Evolutionary conservation across 2,113 vertebrate genomes (phyloP), one percentile per base, ranked within the genome.

Genomic region (Xerus inauris): DNA sequence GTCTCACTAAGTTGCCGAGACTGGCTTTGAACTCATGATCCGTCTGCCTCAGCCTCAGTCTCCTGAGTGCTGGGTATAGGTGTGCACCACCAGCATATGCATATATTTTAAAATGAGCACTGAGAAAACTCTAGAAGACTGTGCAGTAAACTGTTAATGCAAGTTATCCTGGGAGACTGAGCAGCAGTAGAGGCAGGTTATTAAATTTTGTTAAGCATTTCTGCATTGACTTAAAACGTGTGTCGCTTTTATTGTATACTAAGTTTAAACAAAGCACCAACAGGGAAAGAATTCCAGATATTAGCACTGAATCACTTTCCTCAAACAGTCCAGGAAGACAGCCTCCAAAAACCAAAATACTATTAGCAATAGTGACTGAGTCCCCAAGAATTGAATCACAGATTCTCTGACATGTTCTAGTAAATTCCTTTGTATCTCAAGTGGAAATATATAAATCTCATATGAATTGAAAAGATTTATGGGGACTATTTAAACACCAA

Each of bases 401-500:
- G 67, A 47, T 19, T 86, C 45, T 24, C 72, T 38, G 57, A 57
- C 11, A 73, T 64, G 73, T 22, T 80, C 26, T 22, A 87, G 35
- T 67, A 82, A 71, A 69, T 71, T 38, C 38, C 26, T 67, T 11
- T 19, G 11, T 22, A n/a, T 75, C 26, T 30, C 49, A 30, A 81
- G 8, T 87, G 28, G 77, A 91, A 87, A 81, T 71, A 87, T 59
- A 16, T 62, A 69, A 40, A 81, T 87, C 26, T 51, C 57, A 45
- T n/a, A 59, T 62, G 28, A 87, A 67, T 75, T 62, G n/a, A 51
- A 59, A 92, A 83, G 47, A 64, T 84, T 28, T 69, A 22, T 87
- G 38, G 12, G 81, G 16, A 77, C n/a, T 84, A 83, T 83, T 83
- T 62, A 72, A 96, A 96, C 13, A 94, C 62, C 3, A 24, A 89